Base-by-base conservation (phyloP, 2,113 vertebrate genomes). In the Patagioenas fasciata region DNA sequence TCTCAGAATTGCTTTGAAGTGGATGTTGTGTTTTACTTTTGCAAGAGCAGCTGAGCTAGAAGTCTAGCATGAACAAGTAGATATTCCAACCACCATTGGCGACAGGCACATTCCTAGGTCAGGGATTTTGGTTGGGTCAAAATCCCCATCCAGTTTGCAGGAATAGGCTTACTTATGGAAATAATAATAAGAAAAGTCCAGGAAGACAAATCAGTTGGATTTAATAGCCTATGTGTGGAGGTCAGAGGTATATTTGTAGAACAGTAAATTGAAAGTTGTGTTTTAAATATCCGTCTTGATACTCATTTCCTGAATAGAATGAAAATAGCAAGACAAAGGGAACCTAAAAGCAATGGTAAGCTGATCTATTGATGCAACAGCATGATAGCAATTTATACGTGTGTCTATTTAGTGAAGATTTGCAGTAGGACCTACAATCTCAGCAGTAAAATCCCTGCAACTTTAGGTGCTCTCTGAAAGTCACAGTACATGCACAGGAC, bases 211-310 rank as follows among this genome's bases (percentile, higher is more conserved):
- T 84, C 44, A 74, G 73, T 85, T 53, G 47, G 80, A 79, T 93
- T 91, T 94, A 84, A 69, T 40, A 93, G 50, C 53, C 53, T 42
- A 51, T 19, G 11, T 54, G 15, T 81, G 32, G 85, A 84, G 92
- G 80, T 96, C 80, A 77, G 71, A 89, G 38, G 64, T 86, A 11
- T 67, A 83, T 94, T 89, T 89, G 94, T 57, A 93, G 65, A 95
- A 79, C 77, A 91, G 89, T 84, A 93, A 91, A 96, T 81, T 0
- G 1, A 93, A 96, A 92, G 42, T 70, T 85, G 15, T 87, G 64
- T 91, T 97, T 97, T 97, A 93, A 93, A 95, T 89, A 95, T 91
- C 89, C 80, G 65, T 71, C 61, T 95, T 95, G 84, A 89, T 89
- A 58, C 91, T 92, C 61, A 36, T 48, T 85, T 96, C 87, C 93